Evolutionary conservation across 2,113 vertebrate genomes (phyloP).

Genomic region (Stigmatopora nigra): DNA sequence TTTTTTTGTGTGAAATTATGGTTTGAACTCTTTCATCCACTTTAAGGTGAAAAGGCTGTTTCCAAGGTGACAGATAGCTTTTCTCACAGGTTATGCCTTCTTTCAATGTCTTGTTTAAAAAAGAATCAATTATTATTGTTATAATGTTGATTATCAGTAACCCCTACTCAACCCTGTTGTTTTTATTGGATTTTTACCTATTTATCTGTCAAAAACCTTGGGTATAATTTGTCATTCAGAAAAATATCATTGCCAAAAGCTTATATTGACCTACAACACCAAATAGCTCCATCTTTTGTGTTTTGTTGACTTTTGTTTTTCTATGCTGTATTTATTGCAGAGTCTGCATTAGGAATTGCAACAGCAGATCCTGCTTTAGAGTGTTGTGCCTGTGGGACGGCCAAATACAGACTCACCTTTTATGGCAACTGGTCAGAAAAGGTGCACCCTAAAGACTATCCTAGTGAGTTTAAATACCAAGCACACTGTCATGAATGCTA

Average conservation of each 20-base stretch:
- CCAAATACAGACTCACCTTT: constrained; percentile 94
- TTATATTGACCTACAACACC: too few species aligned
- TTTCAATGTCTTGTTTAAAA: too few species aligned
- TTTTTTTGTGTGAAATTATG: constrained; percentile 3
- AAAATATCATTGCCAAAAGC: constrained; percentile 15
- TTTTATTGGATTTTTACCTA: constrained; percentile 23
- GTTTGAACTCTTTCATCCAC: constrained; percentile 4
- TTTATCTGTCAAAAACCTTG: constrained; percentile 27
- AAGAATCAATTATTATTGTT: too few species aligned
- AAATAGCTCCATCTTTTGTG: too few species aligned
- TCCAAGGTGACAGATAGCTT: constrained; percentile 14
- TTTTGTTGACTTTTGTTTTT: too few species aligned
- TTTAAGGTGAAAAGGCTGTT: constrained; percentile 16
- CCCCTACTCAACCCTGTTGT: constrained; percentile 10
- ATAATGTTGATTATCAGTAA: too few species aligned
- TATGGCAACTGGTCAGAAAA: constrained; percentile 98
- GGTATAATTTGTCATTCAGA: too few species aligned
- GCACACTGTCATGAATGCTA: background rate
- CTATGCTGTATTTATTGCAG: constrained; percentile 47
- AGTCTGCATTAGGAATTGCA: constrained; percentile 66
- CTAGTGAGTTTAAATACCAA: constrained; percentile 73
- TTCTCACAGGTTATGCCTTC: constrained; percentile 14
- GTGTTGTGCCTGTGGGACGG: constrained; percentile 94
- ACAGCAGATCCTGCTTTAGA: constrained; percentile 78
- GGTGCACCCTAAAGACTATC: constrained; percentile 91